Conservation (phyloP, 2,888 invertebrate genomes). For the Crossocerus cetratus region DNA sequence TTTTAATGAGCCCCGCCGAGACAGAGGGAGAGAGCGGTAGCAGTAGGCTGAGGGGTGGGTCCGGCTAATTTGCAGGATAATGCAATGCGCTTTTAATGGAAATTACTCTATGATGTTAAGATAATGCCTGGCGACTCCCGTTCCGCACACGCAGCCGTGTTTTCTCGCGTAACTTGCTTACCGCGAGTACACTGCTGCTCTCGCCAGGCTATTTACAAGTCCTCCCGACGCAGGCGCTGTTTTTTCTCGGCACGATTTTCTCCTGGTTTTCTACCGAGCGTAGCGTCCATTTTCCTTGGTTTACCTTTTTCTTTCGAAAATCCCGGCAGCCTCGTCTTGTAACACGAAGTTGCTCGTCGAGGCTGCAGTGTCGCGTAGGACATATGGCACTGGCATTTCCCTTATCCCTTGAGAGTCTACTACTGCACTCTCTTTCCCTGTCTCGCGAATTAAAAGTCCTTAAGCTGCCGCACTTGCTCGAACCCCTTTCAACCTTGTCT, state of each 20-base stretch:
- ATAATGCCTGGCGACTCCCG: neutral
- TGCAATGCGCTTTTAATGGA: neutral
- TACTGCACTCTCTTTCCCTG: too few relatives aligned
- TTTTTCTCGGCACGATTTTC: too few relatives aligned
- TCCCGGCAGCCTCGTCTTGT: neutral
- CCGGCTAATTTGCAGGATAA: slow-evolving; percentile 1
- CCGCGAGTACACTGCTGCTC: neutral
- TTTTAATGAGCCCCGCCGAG: neutral
- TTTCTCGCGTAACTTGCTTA: neutral
- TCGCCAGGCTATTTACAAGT: too few relatives aligned
- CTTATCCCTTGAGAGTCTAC: too few relatives aligned
- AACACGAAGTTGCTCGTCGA: too few relatives aligned
- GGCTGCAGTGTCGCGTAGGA: too few relatives aligned
- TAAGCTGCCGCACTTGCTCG: slow-evolving; percentile 35
- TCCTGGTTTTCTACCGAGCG: too few relatives aligned
- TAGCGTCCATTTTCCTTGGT: too few relatives aligned
- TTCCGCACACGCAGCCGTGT: neutral
- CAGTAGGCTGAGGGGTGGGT: too few relatives aligned
- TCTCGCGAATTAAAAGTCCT: slow-evolving; percentile 55
- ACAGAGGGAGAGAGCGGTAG: neutral
- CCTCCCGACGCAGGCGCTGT: too few relatives aligned
- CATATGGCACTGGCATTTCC: too few relatives aligned
- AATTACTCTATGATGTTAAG: slow-evolving; percentile 6
- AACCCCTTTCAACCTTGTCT: neutral
- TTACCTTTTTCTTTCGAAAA: neutral